A percentile compares a stretch with the other conserved stretches of the same genome.
These are phyloP conservation scores for Dasypolia templi DNA, from an alignment of 2,888 invertebrate genomes.

Conservation along the genomic window DNA sequence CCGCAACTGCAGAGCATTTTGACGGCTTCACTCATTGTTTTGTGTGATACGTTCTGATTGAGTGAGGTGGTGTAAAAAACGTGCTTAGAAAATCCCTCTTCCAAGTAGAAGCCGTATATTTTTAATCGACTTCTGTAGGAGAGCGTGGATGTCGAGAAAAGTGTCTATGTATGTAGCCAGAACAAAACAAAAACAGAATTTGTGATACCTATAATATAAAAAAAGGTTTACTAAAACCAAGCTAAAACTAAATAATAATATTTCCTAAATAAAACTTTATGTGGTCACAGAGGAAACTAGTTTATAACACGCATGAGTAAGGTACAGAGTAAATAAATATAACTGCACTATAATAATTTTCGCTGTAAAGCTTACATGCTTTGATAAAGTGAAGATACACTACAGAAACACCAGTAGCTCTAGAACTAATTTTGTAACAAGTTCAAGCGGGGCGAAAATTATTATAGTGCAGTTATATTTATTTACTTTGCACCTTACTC, in stretches of 20 bases:
- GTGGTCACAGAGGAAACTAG: constrained; percentile 6
- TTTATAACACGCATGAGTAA: constrained; percentile 30
- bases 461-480: constrained; percentile 52
- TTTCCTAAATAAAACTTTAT: constrained; percentile 6
- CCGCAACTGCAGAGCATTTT: constrained; percentile 63
- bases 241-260: constrained; percentile 19
- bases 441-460: too few relatives aligned
- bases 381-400: too few relatives aligned
- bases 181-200: background rate
- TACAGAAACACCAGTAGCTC: too few relatives aligned
- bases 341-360: constrained; percentile 55
- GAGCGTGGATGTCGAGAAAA: background rate
- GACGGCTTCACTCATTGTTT: constrained; percentile 33
- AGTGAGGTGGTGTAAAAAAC: background rate
- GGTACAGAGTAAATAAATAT: constrained; percentile 41
- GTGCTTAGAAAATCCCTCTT: too few relatives aligned
- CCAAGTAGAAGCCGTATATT: background rate
- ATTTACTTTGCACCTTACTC: constrained; percentile 39
- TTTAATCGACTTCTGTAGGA: background rate
- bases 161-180: background rate
- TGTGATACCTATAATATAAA: background rate
- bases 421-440: too few relatives aligned
- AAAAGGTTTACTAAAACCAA: background rate
- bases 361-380: too few relatives aligned
- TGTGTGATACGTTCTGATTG: background rate